These are phyloP conservation scores for Aricia artaxerxes DNA, from an alignment of 2,888 invertebrate species.

Conservation along the genomic window DNA sequence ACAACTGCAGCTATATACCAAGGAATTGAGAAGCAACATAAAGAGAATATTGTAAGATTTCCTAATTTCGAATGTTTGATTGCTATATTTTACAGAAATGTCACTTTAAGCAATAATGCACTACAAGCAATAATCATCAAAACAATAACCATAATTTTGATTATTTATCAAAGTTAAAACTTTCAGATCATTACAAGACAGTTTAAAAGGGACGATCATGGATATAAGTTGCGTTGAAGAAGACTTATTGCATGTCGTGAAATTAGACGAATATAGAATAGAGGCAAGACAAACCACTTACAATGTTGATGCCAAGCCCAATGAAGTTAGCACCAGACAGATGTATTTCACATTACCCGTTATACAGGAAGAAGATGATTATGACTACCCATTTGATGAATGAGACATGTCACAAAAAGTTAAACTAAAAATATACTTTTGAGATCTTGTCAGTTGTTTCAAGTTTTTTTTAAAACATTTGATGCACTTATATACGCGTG, in stretches of 20 bases:
- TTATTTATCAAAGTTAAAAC: neutral
- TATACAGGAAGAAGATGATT: constrained; percentile 59
- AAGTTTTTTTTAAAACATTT: no score
- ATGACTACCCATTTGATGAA: constrained; percentile 59
- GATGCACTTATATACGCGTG: no score
- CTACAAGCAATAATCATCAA: neutral
- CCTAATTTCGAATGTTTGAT: no score
- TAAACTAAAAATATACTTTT: no score
- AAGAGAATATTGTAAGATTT: constrained; percentile 78
- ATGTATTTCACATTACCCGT: constrained; percentile 46
- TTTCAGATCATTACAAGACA: constrained; percentile 52
- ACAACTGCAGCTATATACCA: constrained; percentile 79
- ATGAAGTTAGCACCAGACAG: neutral
- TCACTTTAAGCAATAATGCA: no score
- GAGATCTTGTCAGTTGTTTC: no score
- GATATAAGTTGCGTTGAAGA: constrained; percentile 57
- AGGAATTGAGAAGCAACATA: constrained; percentile 80
- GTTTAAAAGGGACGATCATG: constrained; percentile 51
- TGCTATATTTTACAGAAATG: no score
- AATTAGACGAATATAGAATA: constrained; percentile 60
- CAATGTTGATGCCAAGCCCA: neutral
- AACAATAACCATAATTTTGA: neutral
- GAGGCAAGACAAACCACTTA: constrained; percentile 47
- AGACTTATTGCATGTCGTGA: constrained; percentile 56
- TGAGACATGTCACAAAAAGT: constrained; percentile 29